Evolutionary conservation across 2,888 invertebrate genomes (phyloP), one percentile per base, ranked within the genome.

Genomic region (Thecocarcelia acutangulata): DNA sequence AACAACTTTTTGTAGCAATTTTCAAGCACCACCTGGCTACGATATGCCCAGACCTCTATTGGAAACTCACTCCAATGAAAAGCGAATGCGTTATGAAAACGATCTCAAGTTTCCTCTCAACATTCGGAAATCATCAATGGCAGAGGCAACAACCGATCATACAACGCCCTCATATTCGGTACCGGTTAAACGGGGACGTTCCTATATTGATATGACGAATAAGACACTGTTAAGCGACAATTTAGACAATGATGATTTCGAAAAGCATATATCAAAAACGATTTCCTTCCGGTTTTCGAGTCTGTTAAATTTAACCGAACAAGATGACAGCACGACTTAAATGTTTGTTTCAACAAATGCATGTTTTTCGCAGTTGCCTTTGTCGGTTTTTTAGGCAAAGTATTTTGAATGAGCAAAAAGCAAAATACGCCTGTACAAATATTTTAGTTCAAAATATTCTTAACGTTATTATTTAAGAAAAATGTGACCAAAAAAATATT

Each of bases 261-360:
- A 91, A 74, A 91, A 91, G 79, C 88, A 90, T 83, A 82, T 90
- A 28, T 90, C 91, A 33, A 91, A 91, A 83, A 89, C 89, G 68
- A 90, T 91, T 77, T 89, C 91, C 50, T 91, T 91, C 84, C 86
- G 90, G 17, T 91, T 91, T 85, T 91, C 91, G 46, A 91, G 90
- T 83, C 85, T 90, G 75, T 85, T 90, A 28, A 90, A 91, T 87
- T 86, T 91, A 56, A 90, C 88, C 68, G 90, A 91, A 59, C 87
- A 84, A 37, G 82, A 83, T 9, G 78, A 82, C 33, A 61, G 37
- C 54, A 11, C 66, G 21, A 50, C 74, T 54, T 82, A 82, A 73
- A 24, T 56, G 9, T 17, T 54, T 15, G 8, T 15, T 15, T n/a
- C 9, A 44, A 13, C 9, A 46, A 46, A 11, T 21, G n/a, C 4